Evolutionary conservation across 2,113 vertebrate genomes (phyloP).

Genomic region (Cariama cristata): DNA sequence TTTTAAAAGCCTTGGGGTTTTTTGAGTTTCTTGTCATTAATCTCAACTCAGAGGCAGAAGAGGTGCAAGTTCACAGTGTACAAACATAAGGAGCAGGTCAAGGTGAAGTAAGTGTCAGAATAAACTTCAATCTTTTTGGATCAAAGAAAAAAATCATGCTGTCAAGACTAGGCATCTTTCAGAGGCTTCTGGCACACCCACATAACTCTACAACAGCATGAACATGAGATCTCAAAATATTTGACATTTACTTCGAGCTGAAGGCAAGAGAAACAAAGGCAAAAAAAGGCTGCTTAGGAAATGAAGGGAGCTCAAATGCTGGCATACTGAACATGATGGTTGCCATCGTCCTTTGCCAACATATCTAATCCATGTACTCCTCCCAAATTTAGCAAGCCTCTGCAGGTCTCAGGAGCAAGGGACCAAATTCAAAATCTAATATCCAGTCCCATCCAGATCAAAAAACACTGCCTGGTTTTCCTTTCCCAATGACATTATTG

Average conservation of each 20-base stretch:
- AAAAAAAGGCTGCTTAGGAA: not conserved
- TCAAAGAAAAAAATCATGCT: not conserved
- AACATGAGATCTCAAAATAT: constrained; percentile 10
- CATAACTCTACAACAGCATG: not conserved
- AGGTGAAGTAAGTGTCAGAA: not conserved
- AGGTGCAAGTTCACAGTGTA: not conserved
- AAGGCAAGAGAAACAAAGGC: not conserved
- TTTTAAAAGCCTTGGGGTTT: not conserved
- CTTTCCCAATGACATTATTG: not conserved
- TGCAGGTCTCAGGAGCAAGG: not conserved
- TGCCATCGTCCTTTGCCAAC: not conserved
- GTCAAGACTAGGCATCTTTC: not conserved
- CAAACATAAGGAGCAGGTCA: not conserved
- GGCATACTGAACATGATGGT: not conserved
- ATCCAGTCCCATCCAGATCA: not conserved
- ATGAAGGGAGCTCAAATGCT: not conserved
- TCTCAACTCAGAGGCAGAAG: not conserved
- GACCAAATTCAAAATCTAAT: not conserved
- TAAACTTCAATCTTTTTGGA: not conserved
- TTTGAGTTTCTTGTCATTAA: not conserved
- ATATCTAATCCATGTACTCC: not conserved
- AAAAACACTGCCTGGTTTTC: not conserved
- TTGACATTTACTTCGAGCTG: not conserved
- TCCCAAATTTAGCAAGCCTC: not conserved
- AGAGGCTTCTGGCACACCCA: not conserved